Conservation (phyloP, 2,113 vertebrate genomes). For the Eudyptes chrysolophus region DNA sequence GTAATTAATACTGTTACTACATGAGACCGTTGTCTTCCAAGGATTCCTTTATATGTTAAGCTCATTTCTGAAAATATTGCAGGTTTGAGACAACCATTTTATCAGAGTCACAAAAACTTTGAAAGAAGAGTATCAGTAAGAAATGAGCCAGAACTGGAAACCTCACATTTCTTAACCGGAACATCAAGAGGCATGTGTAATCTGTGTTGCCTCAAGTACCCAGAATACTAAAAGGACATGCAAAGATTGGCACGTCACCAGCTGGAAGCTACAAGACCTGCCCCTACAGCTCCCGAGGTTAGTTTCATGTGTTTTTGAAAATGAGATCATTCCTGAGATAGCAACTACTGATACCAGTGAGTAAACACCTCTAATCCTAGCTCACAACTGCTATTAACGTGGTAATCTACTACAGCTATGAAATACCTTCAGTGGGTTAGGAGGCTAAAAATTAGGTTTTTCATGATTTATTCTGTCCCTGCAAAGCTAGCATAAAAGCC, state of each 20-base stretch:
- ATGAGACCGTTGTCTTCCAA: accelerated
- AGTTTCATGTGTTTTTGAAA: not conserved
- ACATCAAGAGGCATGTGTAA: not conserved
- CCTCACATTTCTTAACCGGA: not conserved
- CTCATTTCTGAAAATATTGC: not conserved
- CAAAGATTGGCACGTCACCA: not conserved
- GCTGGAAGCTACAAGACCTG: not conserved
- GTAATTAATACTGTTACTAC: not conserved
- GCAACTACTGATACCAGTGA: not conserved
- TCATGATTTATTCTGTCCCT: not conserved
- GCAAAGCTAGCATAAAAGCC: not conserved
- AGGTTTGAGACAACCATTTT: not conserved
- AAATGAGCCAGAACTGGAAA: not conserved
- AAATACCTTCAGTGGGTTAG: not conserved
- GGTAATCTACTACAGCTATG: not conserved
- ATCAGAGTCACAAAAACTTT: not conserved
- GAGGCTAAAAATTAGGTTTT: not conserved
- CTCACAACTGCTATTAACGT: not conserved
- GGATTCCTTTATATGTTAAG: not conserved
- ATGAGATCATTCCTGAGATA: not conserved
- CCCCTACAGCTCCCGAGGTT: not conserved
- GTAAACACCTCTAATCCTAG: not conserved
- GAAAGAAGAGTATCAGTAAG: not conserved
- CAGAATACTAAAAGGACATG: not conserved
- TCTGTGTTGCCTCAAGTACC: not conserved